Evolutionary conservation across 2,113 vertebrate species (phyloP).

Genomic region (Oncorhynchus tshawytscha): DNA sequence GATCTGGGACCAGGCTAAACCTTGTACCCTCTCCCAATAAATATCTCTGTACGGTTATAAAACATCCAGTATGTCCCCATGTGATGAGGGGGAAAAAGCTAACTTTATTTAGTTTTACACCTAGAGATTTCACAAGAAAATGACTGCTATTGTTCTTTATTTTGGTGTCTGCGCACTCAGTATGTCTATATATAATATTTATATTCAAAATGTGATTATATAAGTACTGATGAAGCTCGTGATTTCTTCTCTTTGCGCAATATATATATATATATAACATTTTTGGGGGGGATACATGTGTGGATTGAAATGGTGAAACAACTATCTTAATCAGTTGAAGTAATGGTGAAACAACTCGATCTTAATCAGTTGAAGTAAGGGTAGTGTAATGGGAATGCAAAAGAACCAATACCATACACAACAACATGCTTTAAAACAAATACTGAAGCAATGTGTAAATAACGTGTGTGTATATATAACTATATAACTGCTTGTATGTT

Average conservation of each 20-base stretch:
- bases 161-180: slow-evolving; percentile 26
- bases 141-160: slow-evolving; percentile 32
- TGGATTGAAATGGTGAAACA: slow-evolving; percentile 27
- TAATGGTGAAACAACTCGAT: too few relatives aligned
- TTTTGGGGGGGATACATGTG: slow-evolving; percentile 29
- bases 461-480: slow-evolving; percentile 48
- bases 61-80: background rate
- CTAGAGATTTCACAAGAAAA: background rate
- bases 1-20: background rate
- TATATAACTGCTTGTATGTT: slow-evolving; percentile 32
- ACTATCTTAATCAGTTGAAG: too few relatives aligned
- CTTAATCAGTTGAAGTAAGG: background rate
- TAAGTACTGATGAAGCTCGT: slow-evolving; percentile 20
- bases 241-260: background rate
- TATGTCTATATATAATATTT: slow-evolving; percentile 54
- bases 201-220: slow-evolving; percentile 19
- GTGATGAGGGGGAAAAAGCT: background rate
- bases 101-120: slow-evolving; percentile 52
- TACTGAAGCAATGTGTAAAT: slow-evolving; percentile 46
- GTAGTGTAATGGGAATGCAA: slow-evolving; percentile 17
- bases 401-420: background rate
- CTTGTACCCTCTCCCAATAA: background rate
- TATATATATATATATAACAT: background rate
- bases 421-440: background rate
- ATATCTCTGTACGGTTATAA: background rate